Base-by-base conservation (phyloP, 2,113 vertebrate species). In the Peucedramus taeniatus region DNA sequence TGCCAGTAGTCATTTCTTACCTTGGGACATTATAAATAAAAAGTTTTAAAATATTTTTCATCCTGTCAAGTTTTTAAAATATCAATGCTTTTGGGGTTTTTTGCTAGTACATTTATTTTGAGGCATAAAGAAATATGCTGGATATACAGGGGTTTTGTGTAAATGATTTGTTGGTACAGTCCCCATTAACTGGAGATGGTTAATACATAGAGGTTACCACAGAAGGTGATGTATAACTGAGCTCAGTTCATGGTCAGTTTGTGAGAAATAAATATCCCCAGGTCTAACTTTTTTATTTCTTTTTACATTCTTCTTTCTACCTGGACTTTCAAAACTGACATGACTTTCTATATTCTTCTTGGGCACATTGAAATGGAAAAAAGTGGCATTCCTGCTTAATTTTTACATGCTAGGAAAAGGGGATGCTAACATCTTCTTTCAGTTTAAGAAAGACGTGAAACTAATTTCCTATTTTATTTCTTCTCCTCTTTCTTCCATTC, bases 401-500 rank as follows among this genome's bases (percentile, higher is more conserved):
- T 71, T 87, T 90, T 79, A 72, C n/a, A 7, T 83, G 12, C 40
- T 37, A 65, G 40, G 49, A 72, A 68, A 74, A 68, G 37, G 10
- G 5, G 8, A 45, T 80, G n/a, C 22, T 71, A 65, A 57, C 13
- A 15, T 61, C 30, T 80, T 42, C 27, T 65, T 92, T 91, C 54
- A 59, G 33, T 53, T 68, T 61, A 49, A 61, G 71, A 80, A 72
- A 77, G 33, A 60, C 0, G 0, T 57, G 75, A 83, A 76, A 76
- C 47, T 66, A 21, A 63, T 84, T 91, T 90, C 56, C 78, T 26
- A 35, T 59, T 78, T 94, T 87, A 92, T 83, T 92, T 63, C n/a
- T 92, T 81, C 40, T 85, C 19, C 53, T 65, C 33, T 95, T 92
- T 80, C 54, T 86, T 87, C 83, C 33, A 24, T 87, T 95, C 15